A percentile compares a stretch with the other conserved stretches of the same genome.
These are phyloP conservation scores for Drosophila mayri DNA, from an alignment of 1,140 invertebrate species.

Conservation along the genomic window DNA sequence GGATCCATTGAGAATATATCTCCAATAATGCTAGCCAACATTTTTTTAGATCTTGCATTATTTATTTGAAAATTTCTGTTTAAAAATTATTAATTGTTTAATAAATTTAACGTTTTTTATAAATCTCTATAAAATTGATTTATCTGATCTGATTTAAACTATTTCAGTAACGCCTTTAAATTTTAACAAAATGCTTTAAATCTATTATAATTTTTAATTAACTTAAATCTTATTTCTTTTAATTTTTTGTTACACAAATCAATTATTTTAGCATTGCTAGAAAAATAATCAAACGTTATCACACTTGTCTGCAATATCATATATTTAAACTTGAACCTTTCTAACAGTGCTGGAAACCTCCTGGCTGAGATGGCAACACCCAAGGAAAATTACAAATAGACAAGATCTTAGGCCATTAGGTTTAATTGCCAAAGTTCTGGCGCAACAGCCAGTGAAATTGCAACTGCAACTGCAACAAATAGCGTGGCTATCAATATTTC, in stretches of 20 bases:
- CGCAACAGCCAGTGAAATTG: constrained; percentile 29
- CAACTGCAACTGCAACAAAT: constrained; percentile 70
- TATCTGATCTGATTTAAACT: too few relatives aligned
- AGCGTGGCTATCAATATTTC: constrained; percentile 68
- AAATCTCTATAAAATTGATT: too few relatives aligned
- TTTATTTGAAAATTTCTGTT: too few relatives aligned
- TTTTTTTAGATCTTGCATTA: too few relatives aligned
- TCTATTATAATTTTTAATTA: too few relatives aligned
- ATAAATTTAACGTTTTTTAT: too few relatives aligned
- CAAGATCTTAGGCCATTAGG: constrained; percentile 63
- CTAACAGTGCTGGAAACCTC: constrained; percentile 17
- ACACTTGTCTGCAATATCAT: neutral
- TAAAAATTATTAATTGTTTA: too few relatives aligned
- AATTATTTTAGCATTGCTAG: neutral
- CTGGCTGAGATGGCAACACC: constrained; percentile 37
- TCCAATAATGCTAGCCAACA: too few relatives aligned
- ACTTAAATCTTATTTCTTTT: neutral
- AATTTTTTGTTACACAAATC: neutral
- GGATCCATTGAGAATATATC: too few relatives aligned
- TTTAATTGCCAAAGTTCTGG: constrained; percentile 64
- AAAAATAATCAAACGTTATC: neutral
- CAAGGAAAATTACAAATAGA: constrained; percentile 51
- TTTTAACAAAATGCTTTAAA: too few relatives aligned
- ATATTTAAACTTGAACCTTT: neutral
- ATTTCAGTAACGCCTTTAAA: too few relatives aligned